Evolutionary conservation across 23 tunicate species (phyloP), one percentile per base, ranked within the genome.

Genomic region (Corella eumyota): DNA sequence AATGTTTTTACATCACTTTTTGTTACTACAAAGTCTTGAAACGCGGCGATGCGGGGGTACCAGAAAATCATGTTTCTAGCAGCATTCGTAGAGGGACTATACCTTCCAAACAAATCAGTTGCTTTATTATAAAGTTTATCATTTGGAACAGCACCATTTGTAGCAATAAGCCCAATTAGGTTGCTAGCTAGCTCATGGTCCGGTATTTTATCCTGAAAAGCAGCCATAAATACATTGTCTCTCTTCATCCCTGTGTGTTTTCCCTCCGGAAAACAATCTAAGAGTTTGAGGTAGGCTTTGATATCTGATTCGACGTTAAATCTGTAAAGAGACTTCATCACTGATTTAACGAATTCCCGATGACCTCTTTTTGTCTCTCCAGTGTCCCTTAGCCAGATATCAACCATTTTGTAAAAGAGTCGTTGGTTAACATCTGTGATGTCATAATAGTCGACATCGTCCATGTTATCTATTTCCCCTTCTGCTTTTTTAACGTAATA

Each of bases 191-290:
- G 75, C 20, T 55, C 36, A 37, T 88, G 96, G 48, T 88, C 96
- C 15, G 73, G 53, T 1, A 78, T 63, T 50, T 72, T 88, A 46
- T 88, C 88, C 62, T 68, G 71, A 61, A 67, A 88, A 7, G 73
- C 96, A 21, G 96, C 72, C 25, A 28, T 49, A 27, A 73, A 88
- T 77, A 77, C 70, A 20, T 79, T 61, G 29, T 66, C 62, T 54
- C 96, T 53, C 15, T 68, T 70, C 32, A 88, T 67, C 6, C 88
- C 96, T 2, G 96, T 88, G 65, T 88, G 90, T 37, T 71, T 62
- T 0, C 90, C 73, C 19, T 72, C 75, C 4, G 96, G 96, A 79
- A 65, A 88, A 64, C 96, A 88, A 21, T 88, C 87, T 1, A 88
- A 45, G 33, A 88, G 47, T 32, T 72, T 78, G 30, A 79, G 22